Percentiles rank a stretch among this genome's conserved stretches.
Conservation (phyloP, 2,797 vertebrate genomes). For the Urocyon cinereoargenteus region DNA sequence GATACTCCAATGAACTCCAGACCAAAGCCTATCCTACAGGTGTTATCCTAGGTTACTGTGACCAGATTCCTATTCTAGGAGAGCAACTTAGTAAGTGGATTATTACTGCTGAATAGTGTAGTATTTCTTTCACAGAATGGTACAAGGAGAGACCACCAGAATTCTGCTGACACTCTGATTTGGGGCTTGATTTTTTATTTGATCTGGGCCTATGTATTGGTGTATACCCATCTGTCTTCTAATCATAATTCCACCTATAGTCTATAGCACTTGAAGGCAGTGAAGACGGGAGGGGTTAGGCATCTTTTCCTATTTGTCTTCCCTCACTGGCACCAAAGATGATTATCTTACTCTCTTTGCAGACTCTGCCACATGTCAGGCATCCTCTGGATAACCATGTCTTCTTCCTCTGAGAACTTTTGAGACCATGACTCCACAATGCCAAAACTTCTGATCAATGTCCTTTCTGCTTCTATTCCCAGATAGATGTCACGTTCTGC, state of each 20-base stretch:
- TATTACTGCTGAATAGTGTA: neutral
- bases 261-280: neutral
- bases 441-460: neutral
- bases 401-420: neutral
- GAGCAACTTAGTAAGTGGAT: neutral
- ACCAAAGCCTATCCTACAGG: too few relatives aligned
- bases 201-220: neutral
- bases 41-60: neutral
- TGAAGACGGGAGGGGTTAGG: neutral
- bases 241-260: neutral
- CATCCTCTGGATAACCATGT: neutral
- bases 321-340: neutral
- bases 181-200: neutral
- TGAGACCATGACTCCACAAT: neutral
- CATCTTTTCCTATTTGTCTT: neutral
- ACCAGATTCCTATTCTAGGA: neutral
- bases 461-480: neutral
- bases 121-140: neutral
- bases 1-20: neutral
- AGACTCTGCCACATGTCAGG: neutral
- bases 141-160: neutral
- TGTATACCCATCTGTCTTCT: neutral
- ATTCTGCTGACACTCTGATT: neutral
- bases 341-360: neutral
- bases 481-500: neutral